Evolutionary conservation across 2,888 invertebrate genomes (phyloP), one percentile per base, ranked within the genome.

Genomic region (Tachina lurida): DNA sequence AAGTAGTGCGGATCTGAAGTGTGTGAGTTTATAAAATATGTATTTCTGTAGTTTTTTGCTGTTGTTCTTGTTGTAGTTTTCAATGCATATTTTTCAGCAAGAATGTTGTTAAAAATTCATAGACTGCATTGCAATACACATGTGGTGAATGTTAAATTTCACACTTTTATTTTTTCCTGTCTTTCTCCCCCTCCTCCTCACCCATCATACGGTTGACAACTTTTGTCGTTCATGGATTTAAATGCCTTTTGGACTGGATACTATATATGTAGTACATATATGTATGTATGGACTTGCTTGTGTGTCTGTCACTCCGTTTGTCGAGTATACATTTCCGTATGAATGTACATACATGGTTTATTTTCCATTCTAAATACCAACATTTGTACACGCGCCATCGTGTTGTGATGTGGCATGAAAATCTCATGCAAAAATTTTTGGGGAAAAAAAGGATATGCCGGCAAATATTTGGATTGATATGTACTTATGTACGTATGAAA

Each of bases 81-180:
- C 31, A 49, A n/a, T 49, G n/a, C 49, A 3, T 43, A 9, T 41
- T 63, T 63, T 49, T 31, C 45, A 49, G 10, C 47, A 49, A 62
- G 49, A 74, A 22, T 54, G 22, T 31, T 15, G 43, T 67, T 63
- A 19, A 41, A 39, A 49, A 76, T 17, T n/a, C 31, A 76, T 49
- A 41, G 15, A 77, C 77, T 52, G 17, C 58, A 70, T 70, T 41
- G 22, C 15, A 54, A 65, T 43, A 31, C 58, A 60, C 58, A 41
- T 80, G 47, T 73, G 65, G 47, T 49, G 41, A 73, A 74, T 41
- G 67, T 63, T 45, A 79, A 39, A 79, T 56, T 73, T 79, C 63
- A 52, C 54, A 65, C 56, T 47, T 39, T 19, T 70, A 10, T 15
- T 70, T 52, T 43, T 17, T 19, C 31, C 13, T 9, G 31, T 47